Percentiles rank a stretch among this genome's conserved stretches.
phyloP scores from a whole-genome alignment of 2,888 invertebrate genomes.

The Homarus gammarus region DNA sequence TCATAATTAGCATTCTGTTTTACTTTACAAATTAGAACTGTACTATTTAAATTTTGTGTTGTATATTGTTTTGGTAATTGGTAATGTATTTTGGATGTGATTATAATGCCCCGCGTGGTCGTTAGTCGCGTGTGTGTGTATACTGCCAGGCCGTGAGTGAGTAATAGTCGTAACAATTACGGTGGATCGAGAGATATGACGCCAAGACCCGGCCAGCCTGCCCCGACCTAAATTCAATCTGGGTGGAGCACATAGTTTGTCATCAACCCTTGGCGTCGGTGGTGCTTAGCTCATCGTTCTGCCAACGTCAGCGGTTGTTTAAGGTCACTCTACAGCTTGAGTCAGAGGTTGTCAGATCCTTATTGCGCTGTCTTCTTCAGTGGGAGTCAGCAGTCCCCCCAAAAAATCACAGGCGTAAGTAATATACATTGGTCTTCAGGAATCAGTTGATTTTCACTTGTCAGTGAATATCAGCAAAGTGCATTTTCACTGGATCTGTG shows the following conservation, averaged over 20 bases:
- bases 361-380: neutral
- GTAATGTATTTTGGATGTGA: neutral
- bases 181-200: neutral
- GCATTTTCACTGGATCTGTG: no score
- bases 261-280: neutral
- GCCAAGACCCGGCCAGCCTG: neutral
- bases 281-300: neutral
- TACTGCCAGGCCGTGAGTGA: neutral
- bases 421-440: no score
- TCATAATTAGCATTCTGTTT: no score
- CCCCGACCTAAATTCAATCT: conserved; percentile 3
- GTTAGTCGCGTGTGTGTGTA: neutral
- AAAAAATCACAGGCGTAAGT: no score
- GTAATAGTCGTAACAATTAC: neutral
- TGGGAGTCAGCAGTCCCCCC: neutral
- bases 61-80: neutral
- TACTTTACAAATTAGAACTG: no score
- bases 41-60: no score
- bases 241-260: neutral
- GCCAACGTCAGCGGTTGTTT: neutral
- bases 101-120: neutral
- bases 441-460: no score
- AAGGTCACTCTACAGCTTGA: neutral
- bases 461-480: no score
- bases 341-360: neutral